A percentile compares a stretch with the other conserved stretches of the same genome.
These are phyloP conservation scores for Gastrophryne carolinensis DNA, from an alignment of 2,797 vertebrate genomes.

Conservation along the genomic window DNA sequence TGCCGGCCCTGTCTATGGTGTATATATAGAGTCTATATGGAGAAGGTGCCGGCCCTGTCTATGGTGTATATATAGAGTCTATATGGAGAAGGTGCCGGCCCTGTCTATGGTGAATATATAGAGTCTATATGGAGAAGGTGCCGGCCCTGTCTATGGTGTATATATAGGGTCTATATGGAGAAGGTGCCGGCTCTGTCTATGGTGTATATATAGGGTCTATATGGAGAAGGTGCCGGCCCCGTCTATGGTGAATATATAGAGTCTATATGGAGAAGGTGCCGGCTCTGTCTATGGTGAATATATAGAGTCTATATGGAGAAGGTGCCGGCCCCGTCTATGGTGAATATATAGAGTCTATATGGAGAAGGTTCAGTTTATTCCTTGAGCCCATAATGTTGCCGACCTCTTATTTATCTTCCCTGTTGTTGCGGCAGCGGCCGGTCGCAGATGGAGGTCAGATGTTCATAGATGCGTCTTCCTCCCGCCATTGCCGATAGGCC, in stretches of 20 bases:
- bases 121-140: constrained; percentile 40
- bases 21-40: constrained; percentile 42
- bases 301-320: too few relatives aligned
- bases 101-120: constrained; percentile 40
- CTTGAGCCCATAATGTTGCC: not conserved
- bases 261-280: constrained; percentile 30
- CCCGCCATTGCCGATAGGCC: too few relatives aligned
- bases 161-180: constrained; percentile 43
- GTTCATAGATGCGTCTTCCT: too few relatives aligned
- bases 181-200: constrained; percentile 22
- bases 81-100: constrained; percentile 32
- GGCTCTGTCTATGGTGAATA: not conserved
- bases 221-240: constrained; percentile 25
- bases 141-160: constrained; percentile 26
- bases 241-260: constrained; percentile 40
- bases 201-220: constrained; percentile 42
- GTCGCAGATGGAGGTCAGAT: too few relatives aligned
- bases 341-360: too few relatives aligned
- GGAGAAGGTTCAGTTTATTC: not conserved
- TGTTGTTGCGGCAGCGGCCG: too few relatives aligned
- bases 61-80: constrained; percentile 41
- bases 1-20: constrained; percentile 23
- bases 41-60: constrained; percentile 18
- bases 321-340: too few relatives aligned
- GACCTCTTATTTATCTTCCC: not conserved